Percentiles rank a stretch among this genome's conserved stretches.
phyloP scores from a whole-genome alignment of 2,888 invertebrate genomes.

The Coelogynopora nodosa region DNA sequence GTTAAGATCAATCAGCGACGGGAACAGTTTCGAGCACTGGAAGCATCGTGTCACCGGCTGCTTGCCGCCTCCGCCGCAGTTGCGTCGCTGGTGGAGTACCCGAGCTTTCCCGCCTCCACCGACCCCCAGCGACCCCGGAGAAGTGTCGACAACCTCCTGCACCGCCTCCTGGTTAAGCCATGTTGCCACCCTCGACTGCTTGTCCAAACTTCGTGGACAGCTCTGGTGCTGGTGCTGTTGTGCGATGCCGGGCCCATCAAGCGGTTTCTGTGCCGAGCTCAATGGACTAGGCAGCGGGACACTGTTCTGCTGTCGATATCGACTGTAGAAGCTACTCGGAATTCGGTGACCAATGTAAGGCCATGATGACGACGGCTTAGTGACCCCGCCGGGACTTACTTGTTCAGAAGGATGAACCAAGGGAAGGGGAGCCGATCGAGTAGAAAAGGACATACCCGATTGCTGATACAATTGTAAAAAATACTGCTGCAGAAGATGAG shows the following conservation, averaged over 20 bases:
- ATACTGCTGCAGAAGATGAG: neutral
- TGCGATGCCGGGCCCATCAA: neutral
- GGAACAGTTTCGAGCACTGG: conserved; percentile 56
- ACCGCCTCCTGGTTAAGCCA: neutral
- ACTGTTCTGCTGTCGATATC: neutral
- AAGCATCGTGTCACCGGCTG: conserved; percentile 41
- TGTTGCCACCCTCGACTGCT: neutral
- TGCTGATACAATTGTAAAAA: neutral
- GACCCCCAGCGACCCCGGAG: neutral
- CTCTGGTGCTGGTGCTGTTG: neutral
- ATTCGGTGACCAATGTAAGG: neutral
- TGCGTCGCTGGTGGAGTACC: neutral
- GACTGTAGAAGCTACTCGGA: neutral
- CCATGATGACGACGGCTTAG: neutral
- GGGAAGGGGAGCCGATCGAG: neutral
- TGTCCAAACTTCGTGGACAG: neutral
- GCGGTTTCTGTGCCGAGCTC: neutral
- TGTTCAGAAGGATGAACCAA: neutral
- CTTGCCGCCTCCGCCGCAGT: conserved; percentile 34
- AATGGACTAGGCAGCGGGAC: neutral
- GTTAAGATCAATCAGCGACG: conserved; percentile 56
- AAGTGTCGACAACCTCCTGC: neutral
- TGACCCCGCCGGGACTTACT: neutral
- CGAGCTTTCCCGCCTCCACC: neutral
- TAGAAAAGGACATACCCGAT: neutral